These are phyloP conservation scores for Squalus acanthias DNA, from an alignment of 2,797 vertebrate species.

Conservation along the genomic window DNA sequence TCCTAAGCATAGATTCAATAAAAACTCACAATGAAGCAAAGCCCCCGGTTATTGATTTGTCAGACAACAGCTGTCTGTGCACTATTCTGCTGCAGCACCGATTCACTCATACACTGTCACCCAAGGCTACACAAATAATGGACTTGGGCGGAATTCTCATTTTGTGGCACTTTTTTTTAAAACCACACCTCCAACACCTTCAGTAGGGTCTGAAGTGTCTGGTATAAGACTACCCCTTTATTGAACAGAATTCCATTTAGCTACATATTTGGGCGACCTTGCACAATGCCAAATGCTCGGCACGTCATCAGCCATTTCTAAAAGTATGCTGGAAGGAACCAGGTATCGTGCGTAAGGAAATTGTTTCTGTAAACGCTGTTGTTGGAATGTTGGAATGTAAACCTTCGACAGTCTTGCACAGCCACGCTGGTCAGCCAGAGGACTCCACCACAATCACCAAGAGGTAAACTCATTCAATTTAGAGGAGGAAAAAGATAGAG, in stretches of 20 bases:
- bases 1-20: neutral
- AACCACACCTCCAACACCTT: neutral
- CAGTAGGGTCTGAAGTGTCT: neutral
- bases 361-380: slow-evolving; percentile 7
- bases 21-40: neutral
- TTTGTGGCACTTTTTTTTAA: neutral
- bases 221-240: neutral
- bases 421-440: neutral
- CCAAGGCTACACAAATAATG: neutral
- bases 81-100: neutral
- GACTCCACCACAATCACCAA: neutral
- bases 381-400: slow-evolving; percentile 3
- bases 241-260: neutral
- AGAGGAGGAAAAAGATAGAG: neutral
- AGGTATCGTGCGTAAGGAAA: neutral
- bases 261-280: neutral
- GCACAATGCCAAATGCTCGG: neutral
- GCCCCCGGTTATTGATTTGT: neutral
- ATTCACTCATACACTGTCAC: neutral
- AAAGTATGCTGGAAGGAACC: neutral
- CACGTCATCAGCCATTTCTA: neutral
- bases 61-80: neutral
- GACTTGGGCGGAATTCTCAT: neutral
- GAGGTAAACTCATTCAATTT: neutral
- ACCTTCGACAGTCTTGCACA: neutral